These are phyloP conservation scores for Gila robusta DNA, from an alignment of 2,797 vertebrate genomes.

Conservation along the genomic window DNA sequence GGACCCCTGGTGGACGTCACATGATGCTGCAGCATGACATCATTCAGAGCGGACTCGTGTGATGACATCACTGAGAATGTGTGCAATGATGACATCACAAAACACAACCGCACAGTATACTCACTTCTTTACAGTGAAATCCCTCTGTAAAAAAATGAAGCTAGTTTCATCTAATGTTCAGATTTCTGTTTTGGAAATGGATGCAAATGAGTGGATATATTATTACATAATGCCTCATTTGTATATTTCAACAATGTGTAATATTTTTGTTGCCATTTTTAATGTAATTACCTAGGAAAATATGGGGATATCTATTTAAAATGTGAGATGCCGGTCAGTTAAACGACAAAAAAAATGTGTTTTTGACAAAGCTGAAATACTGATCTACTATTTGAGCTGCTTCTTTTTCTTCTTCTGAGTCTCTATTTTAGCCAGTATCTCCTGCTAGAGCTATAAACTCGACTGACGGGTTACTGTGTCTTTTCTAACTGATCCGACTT, in stretches of 20 bases:
- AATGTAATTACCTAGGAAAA: too few relatives aligned
- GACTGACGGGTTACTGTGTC: too few relatives aligned
- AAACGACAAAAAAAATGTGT: too few relatives aligned
- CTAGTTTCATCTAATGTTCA: not conserved
- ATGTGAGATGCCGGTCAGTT: too few relatives aligned
- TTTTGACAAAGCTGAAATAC: too few relatives aligned
- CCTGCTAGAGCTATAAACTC: too few relatives aligned
- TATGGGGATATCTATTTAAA: too few relatives aligned
- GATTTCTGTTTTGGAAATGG: not conserved
- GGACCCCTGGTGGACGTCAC: constrained; percentile 77
- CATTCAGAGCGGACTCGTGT: not conserved
- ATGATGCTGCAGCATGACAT: constrained; percentile 18
- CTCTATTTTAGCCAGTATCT: too few relatives aligned
- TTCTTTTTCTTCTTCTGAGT: too few relatives aligned
- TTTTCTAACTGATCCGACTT: too few relatives aligned
- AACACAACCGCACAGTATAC: not conserved
- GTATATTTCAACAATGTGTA: not conserved
- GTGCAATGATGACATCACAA: not conserved
- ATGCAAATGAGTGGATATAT: not conserved
- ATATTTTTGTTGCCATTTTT: not conserved
- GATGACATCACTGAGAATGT: constrained; percentile 2
- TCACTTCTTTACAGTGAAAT: not conserved
- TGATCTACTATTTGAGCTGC: too few relatives aligned
- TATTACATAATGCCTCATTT: not conserved
- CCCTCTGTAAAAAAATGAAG: not conserved